These are phyloP conservation scores for Pararge aegeria DNA, from an alignment of 1,140 invertebrate genomes.

Conservation along the genomic window DNA sequence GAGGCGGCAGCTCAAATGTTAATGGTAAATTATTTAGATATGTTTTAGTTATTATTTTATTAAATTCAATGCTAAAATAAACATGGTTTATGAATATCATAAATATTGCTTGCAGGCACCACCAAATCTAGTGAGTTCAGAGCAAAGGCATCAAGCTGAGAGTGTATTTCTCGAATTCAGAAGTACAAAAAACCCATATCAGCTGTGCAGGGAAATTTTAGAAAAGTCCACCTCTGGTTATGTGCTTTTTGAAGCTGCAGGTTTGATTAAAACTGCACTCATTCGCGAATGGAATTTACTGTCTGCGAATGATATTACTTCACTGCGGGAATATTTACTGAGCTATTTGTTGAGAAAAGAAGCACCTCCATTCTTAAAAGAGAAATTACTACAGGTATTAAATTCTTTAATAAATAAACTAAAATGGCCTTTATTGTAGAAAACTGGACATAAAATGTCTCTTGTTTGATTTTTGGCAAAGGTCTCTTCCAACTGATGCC, in stretches of 20 bases:
- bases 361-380: conserved; percentile 82
- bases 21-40: conserved; percentile 73
- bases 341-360: conserved; percentile 87
- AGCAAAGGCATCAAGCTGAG: conserved; percentile 90
- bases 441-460: too few relatives aligned
- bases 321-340: conserved; percentile 89
- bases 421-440: too few relatives aligned
- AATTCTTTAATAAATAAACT: conserved; percentile 18
- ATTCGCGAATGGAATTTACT: conserved; percentile 91
- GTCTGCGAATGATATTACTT: conserved; percentile 83
- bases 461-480: too few relatives aligned
- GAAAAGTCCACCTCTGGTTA: conserved; percentile 89
- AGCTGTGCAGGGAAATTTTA: conserved; percentile 89
- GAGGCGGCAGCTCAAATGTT: conserved; percentile 86
- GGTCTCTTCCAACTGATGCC: too few relatives aligned
- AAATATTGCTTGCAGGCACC: conserved; percentile 83
- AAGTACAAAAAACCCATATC: conserved; percentile 90
- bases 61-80: conserved; percentile 2
- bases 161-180: conserved; percentile 89
- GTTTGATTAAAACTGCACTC: conserved; percentile 90
- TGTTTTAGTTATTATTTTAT: conserved; percentile 2
- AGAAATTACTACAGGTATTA: conserved; percentile 85
- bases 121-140: conserved; percentile 87
- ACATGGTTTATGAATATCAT: background rate
- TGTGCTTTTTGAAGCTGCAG: conserved; percentile 92